Percentiles rank a stretch among this genome's conserved stretches.
phyloP scores from a whole-genome alignment of 2,797 vertebrate species.

The Anguilla obscura region DNA sequence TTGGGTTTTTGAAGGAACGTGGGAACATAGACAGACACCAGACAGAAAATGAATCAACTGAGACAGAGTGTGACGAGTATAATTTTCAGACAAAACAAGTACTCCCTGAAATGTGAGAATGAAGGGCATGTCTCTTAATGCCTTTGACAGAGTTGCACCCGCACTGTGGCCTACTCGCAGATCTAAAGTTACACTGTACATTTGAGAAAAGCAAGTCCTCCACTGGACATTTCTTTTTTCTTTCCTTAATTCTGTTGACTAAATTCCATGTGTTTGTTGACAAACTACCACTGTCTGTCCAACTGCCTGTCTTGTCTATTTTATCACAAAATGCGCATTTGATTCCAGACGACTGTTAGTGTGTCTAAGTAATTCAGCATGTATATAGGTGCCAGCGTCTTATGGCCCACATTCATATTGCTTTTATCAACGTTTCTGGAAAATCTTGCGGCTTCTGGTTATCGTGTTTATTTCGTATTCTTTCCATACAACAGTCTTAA shows the following conservation, averaged over 20 bases:
- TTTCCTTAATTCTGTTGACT: neutral
- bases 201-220: neutral
- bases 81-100: neutral
- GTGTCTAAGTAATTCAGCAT: neutral
- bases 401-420: neutral
- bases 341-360: neutral
- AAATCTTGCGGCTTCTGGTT: neutral
- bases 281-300: neutral
- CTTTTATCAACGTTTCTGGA: neutral
- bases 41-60: neutral
- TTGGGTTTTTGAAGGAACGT: neutral
- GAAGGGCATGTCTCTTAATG: neutral
- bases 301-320: neutral
- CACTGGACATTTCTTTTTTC: neutral
- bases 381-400: neutral
- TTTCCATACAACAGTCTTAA: slow-evolving; percentile 11
- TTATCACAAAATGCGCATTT: neutral
- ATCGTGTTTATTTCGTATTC: slow-evolving; percentile 27
- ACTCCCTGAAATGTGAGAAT: neutral
- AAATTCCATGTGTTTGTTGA: neutral
- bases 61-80: neutral
- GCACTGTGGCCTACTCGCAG: neutral
- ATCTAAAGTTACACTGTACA: neutral
- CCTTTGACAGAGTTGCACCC: neutral
- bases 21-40: neutral